Base-by-base conservation (phyloP, 2,113 vertebrate species). In the Ptilorrhoa leucosticta region DNA sequence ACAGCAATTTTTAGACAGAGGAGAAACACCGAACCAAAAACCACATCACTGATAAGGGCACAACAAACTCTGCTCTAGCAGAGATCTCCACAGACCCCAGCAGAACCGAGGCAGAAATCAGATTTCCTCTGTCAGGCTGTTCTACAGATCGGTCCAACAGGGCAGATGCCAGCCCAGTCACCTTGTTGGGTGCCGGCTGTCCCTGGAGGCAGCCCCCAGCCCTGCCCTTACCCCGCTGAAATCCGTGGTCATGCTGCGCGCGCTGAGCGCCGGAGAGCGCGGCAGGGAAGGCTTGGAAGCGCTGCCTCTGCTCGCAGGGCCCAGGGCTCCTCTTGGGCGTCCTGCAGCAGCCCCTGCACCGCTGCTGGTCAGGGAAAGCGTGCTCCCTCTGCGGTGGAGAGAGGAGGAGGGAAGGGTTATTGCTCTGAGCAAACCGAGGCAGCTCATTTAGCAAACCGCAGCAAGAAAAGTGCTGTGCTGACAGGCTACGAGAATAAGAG, bases 151-250 rank as follows among this genome's bases (percentile, higher is more conserved):
- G 1, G 8, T 39, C 8, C 13, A 8, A 5, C 3, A 10, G 60
- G 79, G 39, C 68, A 45, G 47, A 15, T 1, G 2, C 2, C n/a
- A 53, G 51, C 26, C 27, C 39, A 17, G 22, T 6, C 10, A 8
- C 2, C 58, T 14, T 4, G 5, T 8, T 22, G 8, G 77, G n/a
- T 7, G 6, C 3, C 48, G 30, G 35, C 35, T 15, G 71, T 11
- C 3, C 10, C 9, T 10, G 71, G 22, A 8, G 7, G 10, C 35
- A 51, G 31, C 33, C 44, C 63, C 45, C 13, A 4, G 12, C 19
- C 2, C 40, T 9, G 60, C 10, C 95, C 98, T 98, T 95, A 99
- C 98, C 97, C 96, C 97, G 92, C 90, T 97, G 89, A 89, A 80
- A 45, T 97, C 95, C 9, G 82, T 50, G 10, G 95, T 95, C 72